Evolutionary conservation across 2,888 invertebrate genomes (phyloP), one percentile per base, ranked within the genome.

Genomic region (Conus canariensis): DNA sequence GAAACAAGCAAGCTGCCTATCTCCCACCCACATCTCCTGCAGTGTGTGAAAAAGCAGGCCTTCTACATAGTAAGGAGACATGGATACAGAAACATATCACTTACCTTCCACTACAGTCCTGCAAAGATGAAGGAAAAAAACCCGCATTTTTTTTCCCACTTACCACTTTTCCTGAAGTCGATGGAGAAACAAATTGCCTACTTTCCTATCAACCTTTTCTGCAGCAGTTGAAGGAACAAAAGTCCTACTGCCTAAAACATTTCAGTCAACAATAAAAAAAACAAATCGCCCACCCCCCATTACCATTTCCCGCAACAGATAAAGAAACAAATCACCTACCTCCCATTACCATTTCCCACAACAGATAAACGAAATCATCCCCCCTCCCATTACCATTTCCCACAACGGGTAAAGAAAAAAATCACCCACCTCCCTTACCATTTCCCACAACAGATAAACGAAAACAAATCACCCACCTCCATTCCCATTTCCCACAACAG

Each of bases 371-470:
- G 7, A n/a, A 77, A 77, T 19, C 30, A 83, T n/a, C n/a, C n/a
- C n/a, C 14, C 82, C 82, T 6, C n/a, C 77, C 25, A 77, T 14
- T 16, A 45, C 56, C 45, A 10, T 22, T 19, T 19, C 22, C 70
- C 22, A 58, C 4, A 6, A 16, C 16, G 56, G 9, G 19, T 6
- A 56, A 14, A 30, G 14, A 30, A 77, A 77, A 6, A 30, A 30
- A 77, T 16, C 58, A 85, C 92, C 90, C 89, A 98, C 98, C 98
- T 97, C 99, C 99, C 0, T 99, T 86, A 99, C 97, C 99, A 99
- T 99, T 96, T 99, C 99, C 96, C 99, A 99, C 90, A 99, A 97
- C 93, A 99, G 97, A 93, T 98, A n/a, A n/a, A n/a, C n/a, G n/a
- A n/a, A n/a, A n/a, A n/a, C n/a, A n/a, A n/a, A n/a, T n/a, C n/a